These are phyloP conservation scores for Trissolcus japonicus DNA, from an alignment of 2,888 invertebrate species.

Conservation along the genomic window DNA sequence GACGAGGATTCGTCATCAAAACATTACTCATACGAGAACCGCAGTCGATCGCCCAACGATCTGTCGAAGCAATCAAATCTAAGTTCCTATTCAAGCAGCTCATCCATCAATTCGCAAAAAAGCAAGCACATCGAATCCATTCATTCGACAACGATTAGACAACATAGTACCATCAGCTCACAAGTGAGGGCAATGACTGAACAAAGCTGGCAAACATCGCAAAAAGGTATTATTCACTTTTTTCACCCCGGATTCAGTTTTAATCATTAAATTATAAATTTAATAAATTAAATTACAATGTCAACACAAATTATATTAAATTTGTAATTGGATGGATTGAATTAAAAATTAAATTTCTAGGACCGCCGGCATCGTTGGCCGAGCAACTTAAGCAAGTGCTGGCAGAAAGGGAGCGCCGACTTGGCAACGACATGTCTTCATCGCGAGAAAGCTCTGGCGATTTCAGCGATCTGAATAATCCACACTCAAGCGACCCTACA, in stretches of 20 bases:
- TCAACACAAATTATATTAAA: no score
- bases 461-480: slow-evolving; percentile 80
- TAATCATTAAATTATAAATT: no score
- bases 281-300: not conserved
- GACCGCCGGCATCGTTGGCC: slow-evolving; percentile 87
- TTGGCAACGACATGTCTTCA: slow-evolving; percentile 77
- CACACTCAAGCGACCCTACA: slow-evolving; percentile 81
- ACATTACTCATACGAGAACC: slow-evolving; percentile 67
- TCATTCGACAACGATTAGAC: slow-evolving; percentile 70
- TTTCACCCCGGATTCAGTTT: no score
- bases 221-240: slow-evolving; percentile 63
- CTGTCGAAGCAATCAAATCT: slow-evolving; percentile 71
- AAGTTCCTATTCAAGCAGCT: slow-evolving; percentile 74
- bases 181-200: slow-evolving; percentile 75
- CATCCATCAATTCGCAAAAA: slow-evolving; percentile 72
- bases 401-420: slow-evolving; percentile 88
- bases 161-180: slow-evolving; percentile 74
- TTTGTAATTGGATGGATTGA: not conserved
- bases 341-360: slow-evolving; percentile 68
- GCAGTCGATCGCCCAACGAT: slow-evolving; percentile 75
- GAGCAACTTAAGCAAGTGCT: slow-evolving; percentile 92
- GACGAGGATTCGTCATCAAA: slow-evolving; percentile 78
- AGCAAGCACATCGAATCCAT: slow-evolving; percentile 71
- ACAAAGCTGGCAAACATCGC: slow-evolving; percentile 72
- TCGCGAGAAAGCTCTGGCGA: slow-evolving; percentile 81